These are phyloP conservation scores for Eclectus roratus DNA, from an alignment of 2,113 vertebrate species.

Conservation along the genomic window DNA sequence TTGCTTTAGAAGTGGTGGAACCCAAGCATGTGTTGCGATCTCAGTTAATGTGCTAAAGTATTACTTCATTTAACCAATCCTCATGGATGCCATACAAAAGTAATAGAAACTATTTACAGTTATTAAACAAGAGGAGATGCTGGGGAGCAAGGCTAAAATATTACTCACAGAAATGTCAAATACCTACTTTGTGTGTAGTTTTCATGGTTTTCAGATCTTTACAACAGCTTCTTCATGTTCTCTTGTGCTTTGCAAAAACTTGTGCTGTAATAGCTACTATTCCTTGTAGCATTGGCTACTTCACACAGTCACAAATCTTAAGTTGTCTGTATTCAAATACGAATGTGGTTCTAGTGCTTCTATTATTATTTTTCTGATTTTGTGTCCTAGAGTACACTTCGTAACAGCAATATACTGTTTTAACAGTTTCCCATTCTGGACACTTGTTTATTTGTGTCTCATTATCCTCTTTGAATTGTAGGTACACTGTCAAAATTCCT, in stretches of 20 bases:
- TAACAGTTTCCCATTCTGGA: background rate
- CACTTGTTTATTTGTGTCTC: background rate
- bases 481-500: background rate
- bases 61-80: background rate
- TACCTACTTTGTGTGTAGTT: background rate
- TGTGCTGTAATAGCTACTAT: background rate
- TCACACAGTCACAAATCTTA: background rate
- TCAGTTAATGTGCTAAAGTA: background rate
- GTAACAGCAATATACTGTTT: background rate
- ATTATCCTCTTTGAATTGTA: background rate
- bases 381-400: background rate
- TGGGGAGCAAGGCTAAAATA: background rate
- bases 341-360: background rate
- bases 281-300: background rate
- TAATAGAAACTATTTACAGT: background rate
- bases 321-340: background rate
- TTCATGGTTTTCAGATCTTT: background rate
- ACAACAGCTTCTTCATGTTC: background rate
- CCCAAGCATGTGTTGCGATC: background rate
- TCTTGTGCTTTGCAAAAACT: background rate
- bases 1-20: background rate
- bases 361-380: background rate
- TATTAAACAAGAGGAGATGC: background rate
- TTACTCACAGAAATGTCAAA: background rate
- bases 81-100: background rate